Evolutionary conservation across 2,797 vertebrate genomes (phyloP), one percentile per base, ranked within the genome.

Genomic region (Odontamblyopus lacepedii): DNA sequence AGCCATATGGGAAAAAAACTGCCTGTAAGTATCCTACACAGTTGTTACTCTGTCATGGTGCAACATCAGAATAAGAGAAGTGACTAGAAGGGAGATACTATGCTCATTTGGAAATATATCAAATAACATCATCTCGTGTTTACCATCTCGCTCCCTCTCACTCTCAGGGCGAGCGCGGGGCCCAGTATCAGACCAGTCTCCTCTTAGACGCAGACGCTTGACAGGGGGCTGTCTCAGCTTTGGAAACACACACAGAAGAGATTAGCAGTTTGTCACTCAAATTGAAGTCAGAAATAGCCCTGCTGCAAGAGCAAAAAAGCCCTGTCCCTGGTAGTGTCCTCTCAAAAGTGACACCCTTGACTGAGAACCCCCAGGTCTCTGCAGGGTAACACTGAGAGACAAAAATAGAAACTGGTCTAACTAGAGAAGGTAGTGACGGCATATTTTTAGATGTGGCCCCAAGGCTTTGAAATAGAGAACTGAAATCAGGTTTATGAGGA

Each of bases 131-230:
- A 59, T 29, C 57, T 23, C n/a, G 7, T 38, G 32, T 38, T 57
- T 94, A 98, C 97, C 98, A 73, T 99, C 98, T 88, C 97, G 91
- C 87, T 99, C 97, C 77, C 97, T 91, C 90, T 99, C 97, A 48
- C 98, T 97, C 93, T 99, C 98, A 0, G 98, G 98, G 8, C 98
- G 96, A 79, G 98, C 98, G 76, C 98, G 95, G 60, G 98, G 98
- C 83, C 98, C 98, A 13, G 98, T 99, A 88, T 99, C 98, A 44
- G 98, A 99, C 98, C 98, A 99, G 88, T 99, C 97, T 18, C 98
- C 98, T 83, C 98, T 92, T 27, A 99, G 93, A 81, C 98, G 91
- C 80, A 99, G 93, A 18, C 97, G 96, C 85, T 99, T 99, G 70
- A 99, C 97, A 0, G 98, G 98, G 74, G 97, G 97, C 86, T 99